phyloP scores from a whole-genome alignment of 1,140 invertebrate genomes.

The Drosophila bipectinata region DNA sequence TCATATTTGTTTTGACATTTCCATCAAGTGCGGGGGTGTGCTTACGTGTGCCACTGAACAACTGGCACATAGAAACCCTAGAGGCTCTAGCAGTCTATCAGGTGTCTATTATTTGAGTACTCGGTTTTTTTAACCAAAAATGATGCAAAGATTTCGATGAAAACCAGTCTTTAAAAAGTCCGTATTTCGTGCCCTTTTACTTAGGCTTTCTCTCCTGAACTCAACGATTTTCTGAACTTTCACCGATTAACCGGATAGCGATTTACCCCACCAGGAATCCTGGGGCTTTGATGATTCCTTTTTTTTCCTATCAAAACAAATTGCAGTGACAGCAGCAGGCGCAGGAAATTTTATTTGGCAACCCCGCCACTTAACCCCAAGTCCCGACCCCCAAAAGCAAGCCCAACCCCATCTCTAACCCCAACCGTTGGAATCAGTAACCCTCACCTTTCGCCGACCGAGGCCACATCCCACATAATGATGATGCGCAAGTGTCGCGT shows the following conservation, averaged over 20 bases:
- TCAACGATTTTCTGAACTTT: not conserved
- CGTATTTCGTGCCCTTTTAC: too few species aligned
- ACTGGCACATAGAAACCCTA: constrained; percentile 9
- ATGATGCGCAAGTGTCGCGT: constrained; percentile 75
- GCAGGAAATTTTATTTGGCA: constrained; percentile 72
- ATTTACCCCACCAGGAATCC: constrained; percentile 8
- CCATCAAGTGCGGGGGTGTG: constrained; percentile 21
- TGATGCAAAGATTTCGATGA: not conserved
- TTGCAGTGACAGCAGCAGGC: constrained; percentile 62
- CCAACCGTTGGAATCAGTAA: not conserved
- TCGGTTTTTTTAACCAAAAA: too few species aligned
- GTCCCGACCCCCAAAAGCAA: constrained; percentile 2
- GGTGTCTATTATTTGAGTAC: not conserved
- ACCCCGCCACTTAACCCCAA: constrained; percentile 67
- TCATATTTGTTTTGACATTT: constrained; percentile 76
- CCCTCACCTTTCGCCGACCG: constrained; percentile 33
- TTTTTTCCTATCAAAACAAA: constrained; percentile 76
- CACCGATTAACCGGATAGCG: constrained; percentile 16
- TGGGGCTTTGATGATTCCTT: constrained; percentile 43
- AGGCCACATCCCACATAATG: constrained; percentile 64
- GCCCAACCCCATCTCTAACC: not conserved
- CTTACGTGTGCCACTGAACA: constrained; percentile 13
- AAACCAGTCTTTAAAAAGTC: not conserved
- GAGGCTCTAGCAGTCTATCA: not conserved
- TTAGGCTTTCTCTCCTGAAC: not conserved